phyloP scores from a whole-genome alignment of 92 coral and sea anemone genomes.

The Palythoa heliodiscus region DNA sequence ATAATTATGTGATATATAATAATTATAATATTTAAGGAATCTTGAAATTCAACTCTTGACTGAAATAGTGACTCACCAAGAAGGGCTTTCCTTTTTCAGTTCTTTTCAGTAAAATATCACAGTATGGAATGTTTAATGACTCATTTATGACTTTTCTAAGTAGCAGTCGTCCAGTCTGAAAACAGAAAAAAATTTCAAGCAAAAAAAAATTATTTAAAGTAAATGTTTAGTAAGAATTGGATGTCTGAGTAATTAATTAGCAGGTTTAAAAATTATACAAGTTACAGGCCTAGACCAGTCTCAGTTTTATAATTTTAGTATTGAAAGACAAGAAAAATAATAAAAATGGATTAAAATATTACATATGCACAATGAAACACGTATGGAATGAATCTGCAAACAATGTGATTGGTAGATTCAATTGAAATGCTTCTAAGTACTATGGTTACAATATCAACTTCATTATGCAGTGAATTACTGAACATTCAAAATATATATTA shows the following conservation, averaged over 20 bases:
- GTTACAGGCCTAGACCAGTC: no score
- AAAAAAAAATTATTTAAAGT: not conserved
- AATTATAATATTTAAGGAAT: not conserved
- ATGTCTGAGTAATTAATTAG: not conserved
- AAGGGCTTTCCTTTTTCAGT: conserved; percentile 96
- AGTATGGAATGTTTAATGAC: conserved; percentile 68
- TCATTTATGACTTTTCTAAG: conserved; percentile 84
- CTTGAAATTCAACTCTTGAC: not conserved
- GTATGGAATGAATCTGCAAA: no score
- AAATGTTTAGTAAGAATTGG: not conserved
- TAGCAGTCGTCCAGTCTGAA: conserved; percentile 84
- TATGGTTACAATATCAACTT: no score
- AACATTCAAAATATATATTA: no score
- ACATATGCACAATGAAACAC: no score
- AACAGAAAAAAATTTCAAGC: not conserved
- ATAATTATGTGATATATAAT: not conserved
- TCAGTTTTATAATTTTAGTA: no score
- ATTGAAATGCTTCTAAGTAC: no score
- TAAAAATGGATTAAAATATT: no score
- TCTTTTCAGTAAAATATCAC: conserved; percentile 69
- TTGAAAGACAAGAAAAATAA: no score
- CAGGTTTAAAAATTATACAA: not conserved
- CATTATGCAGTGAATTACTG: no score
- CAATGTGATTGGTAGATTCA: no score
- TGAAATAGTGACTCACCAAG: conserved; percentile 67